Evolutionary conservation across 2,888 invertebrate species (phyloP), one percentile per base, ranked within the genome.

Genomic region (Lysandra coridon): DNA sequence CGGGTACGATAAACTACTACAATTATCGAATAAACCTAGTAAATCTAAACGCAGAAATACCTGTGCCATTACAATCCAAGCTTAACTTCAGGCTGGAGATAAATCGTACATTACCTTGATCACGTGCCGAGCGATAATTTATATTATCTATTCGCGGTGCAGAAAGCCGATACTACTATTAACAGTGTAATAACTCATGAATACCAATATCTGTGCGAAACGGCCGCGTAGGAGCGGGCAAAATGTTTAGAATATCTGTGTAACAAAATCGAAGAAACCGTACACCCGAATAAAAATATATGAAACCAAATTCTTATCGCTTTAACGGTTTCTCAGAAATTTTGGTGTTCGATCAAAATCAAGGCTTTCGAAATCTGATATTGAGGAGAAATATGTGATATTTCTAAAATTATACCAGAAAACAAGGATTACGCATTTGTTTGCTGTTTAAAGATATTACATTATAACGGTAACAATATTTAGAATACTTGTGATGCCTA

Each of bases 121-220:
- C 78, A 80, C 80, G 79, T 81, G 73, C 79, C 75, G 75, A 33
- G 79, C 80, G 76, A 80, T 83, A 83, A 81, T 82, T 80, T 78
- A 82, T 80, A 83, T 81, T 83, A 83, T 79, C 82, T 81, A 80
- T 80, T 80, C 81, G 78, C 81, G 79, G 62, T 80, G 80, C 81
- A 81, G 81, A 82, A 81, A 83, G 80, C 82, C 80, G 81, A 82
- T 81, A 79, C 78, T 79, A 78, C 80, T 81, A 83, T 83, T 83
- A 83, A 81, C 80, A 76, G 74, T 69, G 79, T 80, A 80, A 81
- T 83, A 80, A 83, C 82, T 83, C 82, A 82, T 81, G 80, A 82
- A 81, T 69, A 78, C 81, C 80, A 78, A 81, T 80, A 81, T 78
- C 80, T 80, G 79, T 80, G 78, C 79, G 49, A 80, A 80, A 80